A percentile compares a stretch with the other conserved stretches of the same genome.
Conservation (phyloP, 2,888 invertebrate species). For the Drosophila gaucha region DNA sequence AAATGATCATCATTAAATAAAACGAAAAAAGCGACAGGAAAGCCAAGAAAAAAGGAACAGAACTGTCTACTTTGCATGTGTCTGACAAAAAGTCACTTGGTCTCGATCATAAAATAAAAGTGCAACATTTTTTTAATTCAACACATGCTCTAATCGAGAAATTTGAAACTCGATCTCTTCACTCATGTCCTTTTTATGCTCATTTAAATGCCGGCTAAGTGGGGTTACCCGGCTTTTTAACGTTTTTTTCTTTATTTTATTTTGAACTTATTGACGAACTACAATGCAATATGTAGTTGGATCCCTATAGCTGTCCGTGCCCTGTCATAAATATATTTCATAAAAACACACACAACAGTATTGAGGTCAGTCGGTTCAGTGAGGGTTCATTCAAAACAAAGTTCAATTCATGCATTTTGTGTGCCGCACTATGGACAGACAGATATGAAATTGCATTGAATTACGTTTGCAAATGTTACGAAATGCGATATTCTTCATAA, state of each 20-base stretch:
- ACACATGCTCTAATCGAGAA: slow-evolving; percentile 82
- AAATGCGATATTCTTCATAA: slow-evolving; percentile 63
- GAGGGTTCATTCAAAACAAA: slow-evolving; percentile 46
- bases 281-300: slow-evolving; percentile 17
- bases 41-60: slow-evolving; percentile 9
- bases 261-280: slow-evolving; percentile 41
- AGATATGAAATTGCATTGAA: slow-evolving; percentile 65
- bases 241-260: not conserved
- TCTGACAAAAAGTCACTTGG: not conserved
- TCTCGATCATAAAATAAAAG: slow-evolving; percentile 64
- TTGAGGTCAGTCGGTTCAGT: slow-evolving; percentile 39
- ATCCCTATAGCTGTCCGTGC: slow-evolving; percentile 2
- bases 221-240: slow-evolving; percentile 50
- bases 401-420: slow-evolving; percentile 33
- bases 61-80: slow-evolving; percentile 35
- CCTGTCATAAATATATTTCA: not conserved
- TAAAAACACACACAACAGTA: not conserved
- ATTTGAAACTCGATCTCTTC: slow-evolving; percentile 65
- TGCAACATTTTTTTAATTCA: slow-evolving; percentile 82
- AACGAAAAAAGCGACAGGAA: slow-evolving; percentile 34
- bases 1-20: slow-evolving; percentile 82
- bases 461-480: slow-evolving; percentile 73
- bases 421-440: slow-evolving; percentile 53
- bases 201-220: slow-evolving; percentile 70
- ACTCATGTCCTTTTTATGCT: slow-evolving; percentile 52